Conservation (phyloP, 2,888 invertebrate genomes). For the Conomelus anceps region DNA sequence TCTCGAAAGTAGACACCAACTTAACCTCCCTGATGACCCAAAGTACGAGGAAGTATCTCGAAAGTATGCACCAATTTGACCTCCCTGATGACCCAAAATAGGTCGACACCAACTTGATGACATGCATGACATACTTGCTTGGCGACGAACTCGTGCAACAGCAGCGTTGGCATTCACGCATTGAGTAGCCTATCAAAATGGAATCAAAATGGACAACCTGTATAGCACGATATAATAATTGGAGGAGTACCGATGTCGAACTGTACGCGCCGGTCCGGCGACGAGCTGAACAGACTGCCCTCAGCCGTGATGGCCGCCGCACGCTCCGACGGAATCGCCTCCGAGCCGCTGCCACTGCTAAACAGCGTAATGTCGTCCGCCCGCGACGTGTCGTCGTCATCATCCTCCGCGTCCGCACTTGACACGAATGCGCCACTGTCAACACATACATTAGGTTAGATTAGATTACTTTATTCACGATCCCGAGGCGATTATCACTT, state of each 20-base stretch:
- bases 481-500: no score
- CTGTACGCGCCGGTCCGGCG: slow-evolving; percentile 36
- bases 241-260: slow-evolving; percentile 35
- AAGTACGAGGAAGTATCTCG: no score
- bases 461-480: no score
- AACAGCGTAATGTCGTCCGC: slow-evolving; percentile 39
- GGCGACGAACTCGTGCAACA: background rate
- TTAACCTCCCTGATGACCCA: no score
- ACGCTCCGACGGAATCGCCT: slow-evolving; percentile 44
- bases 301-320: slow-evolving; percentile 41
- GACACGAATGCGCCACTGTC: slow-evolving; percentile 2
- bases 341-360: slow-evolving; percentile 29
- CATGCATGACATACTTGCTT: no score
- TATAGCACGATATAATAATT: background rate
- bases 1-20: no score
- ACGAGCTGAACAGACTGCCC: slow-evolving; percentile 37
- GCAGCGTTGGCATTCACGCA: background rate
- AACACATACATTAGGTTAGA: background rate
- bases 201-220: background rate
- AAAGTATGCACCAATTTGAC: no score
- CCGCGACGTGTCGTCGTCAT: slow-evolving; percentile 1
- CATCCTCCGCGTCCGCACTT: slow-evolving; percentile 7
- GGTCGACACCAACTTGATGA: no score
- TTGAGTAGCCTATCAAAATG: background rate
- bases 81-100: no score